Evolutionary conservation across 2,797 vertebrate genomes (phyloP).

Genomic region (Syndactyla subalaris): DNA sequence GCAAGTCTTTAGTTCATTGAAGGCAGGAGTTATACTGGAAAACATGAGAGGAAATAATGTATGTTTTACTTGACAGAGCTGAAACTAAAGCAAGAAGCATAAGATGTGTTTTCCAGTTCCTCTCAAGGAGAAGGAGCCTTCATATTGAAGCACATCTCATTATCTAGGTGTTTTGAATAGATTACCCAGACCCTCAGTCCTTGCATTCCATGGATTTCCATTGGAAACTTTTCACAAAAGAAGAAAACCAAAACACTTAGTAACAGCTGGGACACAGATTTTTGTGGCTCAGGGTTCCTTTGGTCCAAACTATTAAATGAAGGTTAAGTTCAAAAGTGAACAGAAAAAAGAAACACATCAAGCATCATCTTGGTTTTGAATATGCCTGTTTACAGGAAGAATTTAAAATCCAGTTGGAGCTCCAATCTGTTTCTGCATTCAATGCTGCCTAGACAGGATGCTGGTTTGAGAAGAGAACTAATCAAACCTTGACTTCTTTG

Average conservation of each 20-base stretch:
- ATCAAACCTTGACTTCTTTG: neutral
- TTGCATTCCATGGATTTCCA: neutral
- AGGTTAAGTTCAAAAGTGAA: neutral
- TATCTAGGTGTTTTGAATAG: neutral
- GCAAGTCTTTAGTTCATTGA: neutral
- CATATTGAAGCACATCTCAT: neutral
- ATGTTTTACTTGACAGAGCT: neutral
- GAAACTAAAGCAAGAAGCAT: neutral
- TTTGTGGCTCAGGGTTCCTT: neutral
- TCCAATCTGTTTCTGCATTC: neutral
- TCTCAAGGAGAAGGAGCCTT: neutral
- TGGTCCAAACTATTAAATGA: neutral
- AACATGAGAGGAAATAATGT: neutral
- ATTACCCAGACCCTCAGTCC: neutral
- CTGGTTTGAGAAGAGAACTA: neutral
- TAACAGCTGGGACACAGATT: neutral
- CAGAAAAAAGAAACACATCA: neutral
- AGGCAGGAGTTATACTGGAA: neutral
- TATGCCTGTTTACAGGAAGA: neutral
- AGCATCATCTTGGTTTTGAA: neutral
- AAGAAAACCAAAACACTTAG: neutral
- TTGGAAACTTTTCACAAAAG: neutral
- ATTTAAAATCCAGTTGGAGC: neutral
- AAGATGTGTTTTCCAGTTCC: neutral
- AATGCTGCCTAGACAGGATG: neutral